These are phyloP conservation scores for Meandrina meandrites DNA, from an alignment of 92 coral and sea anemone genomes.

Conservation along the genomic window DNA sequence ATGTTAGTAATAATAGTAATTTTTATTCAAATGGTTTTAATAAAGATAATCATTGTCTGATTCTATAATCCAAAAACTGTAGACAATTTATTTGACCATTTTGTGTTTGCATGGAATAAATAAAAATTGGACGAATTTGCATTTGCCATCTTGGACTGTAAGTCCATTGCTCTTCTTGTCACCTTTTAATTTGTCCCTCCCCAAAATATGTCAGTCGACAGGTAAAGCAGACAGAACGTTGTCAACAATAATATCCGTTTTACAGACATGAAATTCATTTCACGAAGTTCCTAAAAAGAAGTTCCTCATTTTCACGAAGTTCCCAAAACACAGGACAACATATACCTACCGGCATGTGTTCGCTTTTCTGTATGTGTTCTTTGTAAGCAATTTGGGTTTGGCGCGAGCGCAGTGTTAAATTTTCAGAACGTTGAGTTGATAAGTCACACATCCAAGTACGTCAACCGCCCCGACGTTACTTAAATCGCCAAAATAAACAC, in stretches of 20 bases:
- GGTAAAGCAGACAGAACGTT: neutral
- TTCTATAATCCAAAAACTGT: neutral
- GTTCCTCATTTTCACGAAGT: no score
- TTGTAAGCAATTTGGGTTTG: neutral
- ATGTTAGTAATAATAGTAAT: neutral
- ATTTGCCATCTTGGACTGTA: neutral
- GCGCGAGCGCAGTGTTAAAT: neutral
- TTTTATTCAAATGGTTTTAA: neutral
- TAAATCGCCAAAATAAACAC: no score
- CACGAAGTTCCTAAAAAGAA: no score
- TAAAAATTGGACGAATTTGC: neutral
- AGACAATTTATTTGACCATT: neutral
- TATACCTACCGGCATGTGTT: no score
- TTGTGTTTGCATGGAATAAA: neutral
- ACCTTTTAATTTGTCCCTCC: neutral
- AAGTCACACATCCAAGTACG: neutral
- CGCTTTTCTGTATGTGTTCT: neutral
- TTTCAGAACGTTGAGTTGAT: neutral
- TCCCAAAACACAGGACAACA: no score
- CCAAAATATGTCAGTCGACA: neutral
- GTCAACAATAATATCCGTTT: neutral
- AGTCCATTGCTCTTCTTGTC: neutral
- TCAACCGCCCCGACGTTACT: neutral
- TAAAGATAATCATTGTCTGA: neutral
- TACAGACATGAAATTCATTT: no score